phyloP scores from a whole-genome alignment of 2,888 invertebrate species.

The Dryomyza anilis region DNA sequence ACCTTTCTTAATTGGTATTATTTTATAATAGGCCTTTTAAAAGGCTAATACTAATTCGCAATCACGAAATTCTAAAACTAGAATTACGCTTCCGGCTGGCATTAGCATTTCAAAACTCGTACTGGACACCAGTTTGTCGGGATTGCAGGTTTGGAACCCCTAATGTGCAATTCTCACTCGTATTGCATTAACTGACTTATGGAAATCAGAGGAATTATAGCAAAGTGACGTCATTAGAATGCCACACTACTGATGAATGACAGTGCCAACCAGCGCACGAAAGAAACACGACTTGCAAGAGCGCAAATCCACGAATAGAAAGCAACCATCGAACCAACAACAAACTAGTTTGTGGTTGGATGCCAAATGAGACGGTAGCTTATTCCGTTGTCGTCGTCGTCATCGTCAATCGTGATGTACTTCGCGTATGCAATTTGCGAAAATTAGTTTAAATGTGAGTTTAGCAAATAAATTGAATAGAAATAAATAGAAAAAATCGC shows the following conservation, averaged over 20 bases:
- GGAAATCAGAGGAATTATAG: neutral
- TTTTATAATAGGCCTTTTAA: too few relatives aligned
- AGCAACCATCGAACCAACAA: constrained; percentile 9
- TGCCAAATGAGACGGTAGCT: constrained; percentile 10
- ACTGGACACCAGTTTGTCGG: too few relatives aligned
- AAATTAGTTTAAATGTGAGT: constrained; percentile 9
- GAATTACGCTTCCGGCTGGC: too few relatives aligned
- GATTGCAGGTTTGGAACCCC: too few relatives aligned
- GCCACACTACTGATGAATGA: neutral
- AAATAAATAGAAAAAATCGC: too few relatives aligned
- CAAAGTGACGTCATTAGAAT: constrained; percentile 5
- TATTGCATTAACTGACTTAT: too few relatives aligned
- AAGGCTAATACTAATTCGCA: too few relatives aligned
- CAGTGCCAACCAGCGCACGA: neutral
- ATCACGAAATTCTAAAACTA: too few relatives aligned
- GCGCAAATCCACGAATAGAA: neutral
- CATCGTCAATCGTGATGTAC: neutral
- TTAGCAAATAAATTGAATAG: neutral
- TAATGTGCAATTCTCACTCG: too few relatives aligned
- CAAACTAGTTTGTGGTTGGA: constrained; percentile 24
- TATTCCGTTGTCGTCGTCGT: too few relatives aligned
- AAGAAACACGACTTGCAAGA: neutral
- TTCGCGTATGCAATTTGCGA: neutral
- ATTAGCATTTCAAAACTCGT: too few relatives aligned
- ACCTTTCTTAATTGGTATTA: too few relatives aligned